Conservation (phyloP, 2,113 vertebrate species). For the Cryptomyrus ogoouensis region DNA sequence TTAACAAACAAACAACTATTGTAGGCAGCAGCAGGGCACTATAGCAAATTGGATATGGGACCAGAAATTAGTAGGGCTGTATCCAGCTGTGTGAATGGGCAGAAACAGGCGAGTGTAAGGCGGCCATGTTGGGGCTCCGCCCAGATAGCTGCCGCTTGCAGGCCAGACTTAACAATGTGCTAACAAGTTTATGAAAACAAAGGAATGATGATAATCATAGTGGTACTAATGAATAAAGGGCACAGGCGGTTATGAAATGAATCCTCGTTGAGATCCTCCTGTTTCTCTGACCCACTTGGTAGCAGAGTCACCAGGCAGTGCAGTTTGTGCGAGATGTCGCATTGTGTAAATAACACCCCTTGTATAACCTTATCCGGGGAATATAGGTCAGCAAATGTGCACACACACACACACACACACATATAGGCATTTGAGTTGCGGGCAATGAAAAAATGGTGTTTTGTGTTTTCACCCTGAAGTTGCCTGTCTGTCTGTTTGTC, state of each 20-base stretch:
- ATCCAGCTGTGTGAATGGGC: background rate
- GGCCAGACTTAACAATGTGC: background rate
- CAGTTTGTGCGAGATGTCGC: too few species aligned
- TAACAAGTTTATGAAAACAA: background rate
- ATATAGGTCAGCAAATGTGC: too few species aligned
- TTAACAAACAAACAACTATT: slow-evolving; percentile 59
- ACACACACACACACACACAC: background rate
- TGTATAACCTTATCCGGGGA: too few species aligned
- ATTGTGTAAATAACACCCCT: too few species aligned
- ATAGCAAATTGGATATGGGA: background rate
- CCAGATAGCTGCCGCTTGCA: background rate
- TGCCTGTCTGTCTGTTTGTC: background rate
- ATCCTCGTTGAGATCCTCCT: too few species aligned
- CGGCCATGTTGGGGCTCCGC: background rate
- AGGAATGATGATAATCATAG: background rate
- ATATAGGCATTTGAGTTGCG: background rate
- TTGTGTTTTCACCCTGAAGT: background rate
- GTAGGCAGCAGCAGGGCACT: slow-evolving; percentile 33
- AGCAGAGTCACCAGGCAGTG: too few species aligned
- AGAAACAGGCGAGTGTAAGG: background rate
- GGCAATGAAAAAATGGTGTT: background rate
- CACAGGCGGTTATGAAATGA: background rate
- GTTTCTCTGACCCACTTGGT: too few species aligned
- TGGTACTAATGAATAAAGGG: background rate
- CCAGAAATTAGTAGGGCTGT: background rate